Evolutionary conservation across 2,113 vertebrate genomes (phyloP), one percentile per base, ranked within the genome.

Genomic region (Chaetorhynchus papuensis): DNA sequence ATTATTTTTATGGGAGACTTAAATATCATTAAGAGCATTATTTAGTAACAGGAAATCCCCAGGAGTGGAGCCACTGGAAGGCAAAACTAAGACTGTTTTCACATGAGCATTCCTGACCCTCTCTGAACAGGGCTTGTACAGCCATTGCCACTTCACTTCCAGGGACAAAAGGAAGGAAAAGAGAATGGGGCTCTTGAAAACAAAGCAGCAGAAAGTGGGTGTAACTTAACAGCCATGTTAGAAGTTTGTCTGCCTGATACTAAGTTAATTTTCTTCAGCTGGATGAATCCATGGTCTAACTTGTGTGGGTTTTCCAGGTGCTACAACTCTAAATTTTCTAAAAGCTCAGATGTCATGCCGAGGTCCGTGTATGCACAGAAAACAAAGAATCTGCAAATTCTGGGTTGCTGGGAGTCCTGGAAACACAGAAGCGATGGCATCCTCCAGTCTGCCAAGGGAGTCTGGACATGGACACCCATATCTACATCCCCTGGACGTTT

Each of bases 1-100:
- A 94, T 94, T 94, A 82, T 84, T 94, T 96, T 94, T 90, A 93
- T 84, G 37, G 17, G 52, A 87, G 26, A 59, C 7, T 83, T 95
- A 87, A 94, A 89, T 94, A 83, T 71, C 64, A 44, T 78, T 84
- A 92, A 59, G 41, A 64, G 9, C 22, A 87, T 87, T 95, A 92
- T 91, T 94, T 84, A 94, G 74, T 69, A 91, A 94, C 57, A 92
- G 60, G 60, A 87, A 91, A 84, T 44, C 41, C 47, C 60, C 68
- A 70, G 33, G 79, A 92, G 47, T 37, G 50, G 49, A 94, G 37
- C 17, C 44, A 78, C 37, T 93, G 49, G 41, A 83, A 95, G 41
- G 57, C 87, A 95, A 87, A 85, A 37, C 17, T 22, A 26, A 75
- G 65, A 15, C 20, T 49, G 16, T 53, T 64, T 91, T 87, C 49